phyloP scores from a whole-genome alignment of 2,113 vertebrate species.

The Lepus europaeus region DNA sequence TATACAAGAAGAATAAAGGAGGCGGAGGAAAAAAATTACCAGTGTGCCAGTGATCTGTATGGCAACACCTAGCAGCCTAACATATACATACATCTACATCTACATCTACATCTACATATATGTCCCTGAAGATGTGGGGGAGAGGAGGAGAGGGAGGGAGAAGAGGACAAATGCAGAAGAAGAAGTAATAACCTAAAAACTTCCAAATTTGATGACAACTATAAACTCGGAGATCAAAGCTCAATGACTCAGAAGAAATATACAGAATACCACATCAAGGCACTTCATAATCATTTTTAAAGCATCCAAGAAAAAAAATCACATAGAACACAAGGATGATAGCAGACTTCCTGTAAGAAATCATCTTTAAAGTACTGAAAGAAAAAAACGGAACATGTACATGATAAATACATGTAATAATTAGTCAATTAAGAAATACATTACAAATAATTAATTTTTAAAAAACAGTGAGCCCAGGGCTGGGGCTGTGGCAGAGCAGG shows the following conservation, averaged over 20 bases:
- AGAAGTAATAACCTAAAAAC: not conserved
- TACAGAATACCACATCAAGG: not conserved
- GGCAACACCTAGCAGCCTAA: too few relatives aligned
- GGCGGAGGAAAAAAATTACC: too few relatives aligned
- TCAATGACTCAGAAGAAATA: not conserved
- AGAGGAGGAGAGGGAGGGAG: too few relatives aligned
- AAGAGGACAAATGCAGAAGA: not conserved
- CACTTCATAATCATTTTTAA: slow-evolving; percentile 35
- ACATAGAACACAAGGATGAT: not conserved
- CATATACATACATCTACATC: too few relatives aligned
- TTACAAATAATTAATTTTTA: not conserved
- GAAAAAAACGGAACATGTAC: not conserved
- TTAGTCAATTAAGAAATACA: not conserved
- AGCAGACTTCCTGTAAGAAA: not conserved
- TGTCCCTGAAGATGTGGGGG: too few relatives aligned
- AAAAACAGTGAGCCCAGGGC: not conserved
- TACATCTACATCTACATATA: too few relatives aligned
- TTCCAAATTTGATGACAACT: slow-evolving; percentile 25
- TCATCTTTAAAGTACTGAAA: slow-evolving; percentile 1
- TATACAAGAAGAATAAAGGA: too few relatives aligned
- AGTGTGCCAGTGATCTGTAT: too few relatives aligned
- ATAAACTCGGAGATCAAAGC: not conserved
- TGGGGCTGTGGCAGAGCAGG: too few relatives aligned
- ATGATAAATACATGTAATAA: not conserved
- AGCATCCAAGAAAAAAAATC: not conserved